Base-by-base conservation (phyloP, 2,888 invertebrate species). In the Nipponacmea schrenckii region DNA sequence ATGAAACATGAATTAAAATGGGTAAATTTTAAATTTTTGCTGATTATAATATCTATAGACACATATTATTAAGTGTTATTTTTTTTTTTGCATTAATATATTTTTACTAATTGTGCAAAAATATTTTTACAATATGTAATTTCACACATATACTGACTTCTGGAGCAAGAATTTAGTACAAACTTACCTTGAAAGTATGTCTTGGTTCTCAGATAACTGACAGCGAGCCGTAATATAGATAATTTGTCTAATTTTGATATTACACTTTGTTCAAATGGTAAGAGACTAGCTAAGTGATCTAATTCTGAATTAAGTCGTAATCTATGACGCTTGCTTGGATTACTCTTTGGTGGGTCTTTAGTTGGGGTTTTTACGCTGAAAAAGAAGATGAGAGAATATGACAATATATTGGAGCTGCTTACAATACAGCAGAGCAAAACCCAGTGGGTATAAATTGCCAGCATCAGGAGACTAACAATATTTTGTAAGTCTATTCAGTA, bases 161-260 rank as follows among this genome's bases (percentile, higher is more conserved):
- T 31, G 5, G 3, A 31, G 31, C 31, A 31, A 31, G 5, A 31
- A 31, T 31, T 31, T 31, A 31, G 39, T 44, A 68, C 24, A n/a
- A 24, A 86, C 93, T 92, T 91, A 98, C 98, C 97, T 95, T 98
- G 97, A 91, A 99, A 99, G 92, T 98, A 99, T 91, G 97, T 97
- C 91, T 99, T 99, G 87, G 97, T 98, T 86, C 98, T 71, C 84
- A 99, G 93, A 90, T 98, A 99, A 91, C 97, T 97, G 90, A 99
- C 99, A 71, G 97, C 97, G 79, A 99, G 93, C 88, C 99, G 93
- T 84, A 99, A 92, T 86, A 99, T 98, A 89, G 97, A 98, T 81
- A 99, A 93, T 85, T 99, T 93, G 92, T 99, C 99, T 89, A 99
- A 92, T 91, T 99, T 98, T 90, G 96, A 96, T 83, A 98, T 94